phyloP scores from a whole-genome alignment of 2,888 invertebrate species.

The Cerceris rybyensis region DNA sequence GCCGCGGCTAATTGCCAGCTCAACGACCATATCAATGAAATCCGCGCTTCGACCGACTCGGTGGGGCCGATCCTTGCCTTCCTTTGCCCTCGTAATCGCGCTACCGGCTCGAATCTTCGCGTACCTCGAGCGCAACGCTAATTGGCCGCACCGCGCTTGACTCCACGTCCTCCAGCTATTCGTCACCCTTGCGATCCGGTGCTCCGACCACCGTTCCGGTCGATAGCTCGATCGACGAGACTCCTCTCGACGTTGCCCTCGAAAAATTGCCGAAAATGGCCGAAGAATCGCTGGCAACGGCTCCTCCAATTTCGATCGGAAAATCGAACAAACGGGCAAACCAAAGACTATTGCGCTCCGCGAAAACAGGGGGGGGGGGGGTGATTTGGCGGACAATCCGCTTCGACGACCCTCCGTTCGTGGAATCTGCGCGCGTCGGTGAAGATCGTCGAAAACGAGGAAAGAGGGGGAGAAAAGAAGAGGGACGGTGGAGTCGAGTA shows the following conservation, averaged over 20 bases:
- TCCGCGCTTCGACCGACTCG: slow-evolving; percentile 58
- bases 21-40: slow-evolving; percentile 67
- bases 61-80: slow-evolving; percentile 23
- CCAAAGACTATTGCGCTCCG: background rate
- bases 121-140: background rate
- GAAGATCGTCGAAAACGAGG: slow-evolving; percentile 42
- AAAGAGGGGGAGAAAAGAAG: slow-evolving; percentile 33
- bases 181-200: no score
- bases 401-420: slow-evolving; percentile 10
- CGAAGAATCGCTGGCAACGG: no score
- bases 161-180: no score
- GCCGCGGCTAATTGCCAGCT: slow-evolving; percentile 69
- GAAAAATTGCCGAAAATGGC: no score
- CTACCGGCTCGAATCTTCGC: slow-evolving; percentile 35
- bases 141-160: no score
- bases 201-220: no score
- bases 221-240: no score
- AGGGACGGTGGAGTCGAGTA: slow-evolving; percentile 57
- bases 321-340: no score
- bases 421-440: slow-evolving; percentile 40
- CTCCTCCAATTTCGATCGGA: no score
- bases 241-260: no score
- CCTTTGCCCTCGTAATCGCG: slow-evolving; percentile 39
- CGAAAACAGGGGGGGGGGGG: slow-evolving; percentile 1
- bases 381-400: slow-evolving; percentile 49